Conservation (phyloP, 1,140 invertebrate genomes). For the Mercenaria mercenaria region DNA sequence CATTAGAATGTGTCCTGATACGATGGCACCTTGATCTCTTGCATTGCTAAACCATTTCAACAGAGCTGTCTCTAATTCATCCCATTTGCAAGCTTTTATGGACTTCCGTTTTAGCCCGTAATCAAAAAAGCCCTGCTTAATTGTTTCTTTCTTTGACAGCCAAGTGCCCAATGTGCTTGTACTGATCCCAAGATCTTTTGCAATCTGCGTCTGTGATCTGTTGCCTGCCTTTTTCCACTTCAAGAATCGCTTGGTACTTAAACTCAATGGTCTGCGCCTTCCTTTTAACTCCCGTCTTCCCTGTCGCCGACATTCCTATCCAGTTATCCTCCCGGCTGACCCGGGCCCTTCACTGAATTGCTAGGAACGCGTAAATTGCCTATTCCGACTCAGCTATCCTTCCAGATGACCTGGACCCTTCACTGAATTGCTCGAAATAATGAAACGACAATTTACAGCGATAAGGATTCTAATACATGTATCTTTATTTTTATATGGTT, state of each 20-base stretch:
- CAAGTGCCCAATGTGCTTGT: constrained; percentile 32
- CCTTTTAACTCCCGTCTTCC: background rate
- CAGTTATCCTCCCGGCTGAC: no score
- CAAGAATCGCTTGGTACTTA: background rate
- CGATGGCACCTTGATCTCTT: background rate
- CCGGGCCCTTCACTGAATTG: no score
- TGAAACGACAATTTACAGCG: no score
- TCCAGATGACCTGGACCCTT: no score
- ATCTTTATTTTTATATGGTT: no score
- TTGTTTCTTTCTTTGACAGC: background rate
- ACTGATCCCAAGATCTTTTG: background rate
- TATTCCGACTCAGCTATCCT: no score
- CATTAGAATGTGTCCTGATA: background rate
- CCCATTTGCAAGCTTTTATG: constrained; percentile 13
- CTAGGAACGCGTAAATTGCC: no score
- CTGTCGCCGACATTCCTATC: no score
- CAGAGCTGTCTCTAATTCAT: constrained; percentile 18
- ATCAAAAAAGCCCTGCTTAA: background rate
- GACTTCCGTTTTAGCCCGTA: constrained; percentile 6
- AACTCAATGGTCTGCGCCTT: background rate
- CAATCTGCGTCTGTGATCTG: constrained; percentile 3
- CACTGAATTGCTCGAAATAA: background rate
- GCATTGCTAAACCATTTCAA: constrained; percentile 1
- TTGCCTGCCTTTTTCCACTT: background rate
- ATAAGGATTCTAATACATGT: no score